Evolutionary conservation across 2,797 vertebrate species (phyloP).

Genomic region (Sphenodon punctatus): DNA sequence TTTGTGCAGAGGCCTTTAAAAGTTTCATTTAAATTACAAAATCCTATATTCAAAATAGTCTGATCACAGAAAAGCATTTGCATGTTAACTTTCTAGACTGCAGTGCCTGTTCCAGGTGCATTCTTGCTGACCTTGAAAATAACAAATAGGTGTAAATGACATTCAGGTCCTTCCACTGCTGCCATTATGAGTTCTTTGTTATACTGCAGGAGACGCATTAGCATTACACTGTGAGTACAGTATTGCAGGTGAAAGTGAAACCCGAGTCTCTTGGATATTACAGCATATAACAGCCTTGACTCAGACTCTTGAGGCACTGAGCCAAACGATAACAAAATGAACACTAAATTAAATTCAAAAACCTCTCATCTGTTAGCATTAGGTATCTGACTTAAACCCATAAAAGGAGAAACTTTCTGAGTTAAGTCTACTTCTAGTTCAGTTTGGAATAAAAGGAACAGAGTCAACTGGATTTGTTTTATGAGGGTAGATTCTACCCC

Average conservation of each 20-base stretch:
- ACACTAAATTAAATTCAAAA: slow-evolving; percentile 54
- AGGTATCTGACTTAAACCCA: slow-evolving; percentile 37
- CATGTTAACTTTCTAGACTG: slow-evolving; percentile 20
- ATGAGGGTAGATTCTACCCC: fast-evolving
- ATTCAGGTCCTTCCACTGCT: slow-evolving; percentile 44
- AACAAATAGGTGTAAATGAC: slow-evolving; percentile 65
- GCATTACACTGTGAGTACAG: slow-evolving; percentile 41
- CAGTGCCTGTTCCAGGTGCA: slow-evolving; percentile 39
- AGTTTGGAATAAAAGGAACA: slow-evolving; percentile 1
- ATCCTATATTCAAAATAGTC: slow-evolving; percentile 44
- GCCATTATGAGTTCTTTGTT: slow-evolving; percentile 54
- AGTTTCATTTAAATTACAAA: not conserved
- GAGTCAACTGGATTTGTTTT: not conserved
- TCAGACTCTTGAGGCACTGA: slow-evolving; percentile 32
- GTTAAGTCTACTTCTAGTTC: not conserved
- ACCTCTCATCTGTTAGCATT: slow-evolving; percentile 15
- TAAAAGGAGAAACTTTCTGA: not conserved
- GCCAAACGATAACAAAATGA: slow-evolving; percentile 51
- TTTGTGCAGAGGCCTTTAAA: slow-evolving; percentile 31
- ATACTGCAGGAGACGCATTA: slow-evolving; percentile 56
- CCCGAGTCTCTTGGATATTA: slow-evolving; percentile 48
- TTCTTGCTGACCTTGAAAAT: slow-evolving; percentile 67
- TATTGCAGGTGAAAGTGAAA: slow-evolving; percentile 47
- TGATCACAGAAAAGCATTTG: slow-evolving; percentile 21
- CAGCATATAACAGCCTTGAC: slow-evolving; percentile 39